phyloP scores from a whole-genome alignment of 23 tunicate genomes.

The Aplidium turbinatum region DNA sequence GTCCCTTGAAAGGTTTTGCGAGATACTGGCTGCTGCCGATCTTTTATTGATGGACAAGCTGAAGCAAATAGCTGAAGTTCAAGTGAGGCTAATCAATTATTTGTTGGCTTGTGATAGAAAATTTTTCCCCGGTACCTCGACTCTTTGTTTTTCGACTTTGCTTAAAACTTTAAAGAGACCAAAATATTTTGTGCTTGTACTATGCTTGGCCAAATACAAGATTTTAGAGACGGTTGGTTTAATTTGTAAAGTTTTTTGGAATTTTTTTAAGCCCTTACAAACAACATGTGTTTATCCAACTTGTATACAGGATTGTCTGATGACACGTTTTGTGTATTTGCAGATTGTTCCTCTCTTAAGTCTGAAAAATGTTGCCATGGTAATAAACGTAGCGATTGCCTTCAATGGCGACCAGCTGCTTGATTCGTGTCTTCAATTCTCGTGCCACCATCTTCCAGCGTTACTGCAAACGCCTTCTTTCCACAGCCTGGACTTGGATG shows the following conservation, averaged over 20 bases:
- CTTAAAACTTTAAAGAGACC: too few species aligned
- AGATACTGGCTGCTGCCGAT: constrained; percentile 81
- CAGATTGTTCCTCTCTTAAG: constrained; percentile 78
- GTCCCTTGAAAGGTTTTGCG: constrained; percentile 57
- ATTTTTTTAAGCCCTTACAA: too few species aligned
- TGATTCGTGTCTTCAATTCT: constrained; percentile 64
- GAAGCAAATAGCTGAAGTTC: constrained; percentile 73
- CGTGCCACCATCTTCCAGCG: constrained; percentile 59
- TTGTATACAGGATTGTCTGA: too few species aligned
- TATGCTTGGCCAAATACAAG: too few species aligned
- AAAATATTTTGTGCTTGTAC: too few species aligned
- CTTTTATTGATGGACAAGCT: constrained; percentile 59
- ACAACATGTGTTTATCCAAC: too few species aligned
- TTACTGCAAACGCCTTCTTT: constrained; percentile 68
- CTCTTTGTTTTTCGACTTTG: too few species aligned
- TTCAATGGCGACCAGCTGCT: constrained; percentile 67
- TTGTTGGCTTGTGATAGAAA: background rate
- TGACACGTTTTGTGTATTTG: background rate
- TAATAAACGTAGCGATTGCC: constrained; percentile 54
- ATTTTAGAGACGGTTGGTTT: too few species aligned
- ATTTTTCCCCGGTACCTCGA: background rate
- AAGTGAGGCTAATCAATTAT: constrained; percentile 34
- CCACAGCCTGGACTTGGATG: constrained; percentile 45
- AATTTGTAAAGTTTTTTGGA: too few species aligned
- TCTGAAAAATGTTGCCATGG: constrained; percentile 63